phyloP scores from a whole-genome alignment of 2,113 vertebrate species.

The Choloepus hoffmanni region DNA sequence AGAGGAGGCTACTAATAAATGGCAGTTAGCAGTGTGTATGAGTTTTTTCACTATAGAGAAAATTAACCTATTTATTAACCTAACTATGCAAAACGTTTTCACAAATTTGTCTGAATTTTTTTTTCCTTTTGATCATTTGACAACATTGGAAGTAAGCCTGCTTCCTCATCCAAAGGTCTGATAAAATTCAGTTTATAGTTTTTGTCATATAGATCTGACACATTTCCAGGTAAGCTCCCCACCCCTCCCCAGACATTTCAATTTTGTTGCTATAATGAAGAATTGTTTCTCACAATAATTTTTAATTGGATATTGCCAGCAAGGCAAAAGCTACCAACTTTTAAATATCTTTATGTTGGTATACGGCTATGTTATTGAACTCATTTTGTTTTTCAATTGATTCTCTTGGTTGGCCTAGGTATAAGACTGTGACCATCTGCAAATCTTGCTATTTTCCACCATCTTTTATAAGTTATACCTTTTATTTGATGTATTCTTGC shows the following conservation, averaged over 20 bases:
- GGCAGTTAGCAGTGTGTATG: background rate
- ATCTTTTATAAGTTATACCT: background rate
- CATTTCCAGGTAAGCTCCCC: too few species aligned
- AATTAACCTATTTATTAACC: too few species aligned
- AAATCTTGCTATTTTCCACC: background rate
- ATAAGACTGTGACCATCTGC: slow-evolving; percentile 15
- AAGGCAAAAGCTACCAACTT: slow-evolving; percentile 43
- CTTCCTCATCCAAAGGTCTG: background rate
- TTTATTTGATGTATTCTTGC: background rate
- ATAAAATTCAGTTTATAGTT: slow-evolving; percentile 24
- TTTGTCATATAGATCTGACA: background rate
- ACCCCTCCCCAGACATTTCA: background rate
- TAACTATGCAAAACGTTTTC: background rate
- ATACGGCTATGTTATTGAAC: background rate
- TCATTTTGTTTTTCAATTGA: background rate
- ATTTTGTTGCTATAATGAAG: background rate
- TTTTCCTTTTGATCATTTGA: background rate
- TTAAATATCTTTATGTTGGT: background rate
- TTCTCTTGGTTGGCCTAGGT: slow-evolving; percentile 38
- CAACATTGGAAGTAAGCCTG: slow-evolving; percentile 6
- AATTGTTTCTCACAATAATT: slow-evolving; percentile 37
- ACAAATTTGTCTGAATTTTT: background rate
- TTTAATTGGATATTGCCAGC: background rate
- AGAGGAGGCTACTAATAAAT: background rate
- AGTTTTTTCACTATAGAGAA: background rate